Percentiles rank a stretch among this genome's conserved stretches.
Evolutionary conservation across 2,797 vertebrate genomes (phyloP).

Genomic region (Tadarida brasiliensis): DNA sequence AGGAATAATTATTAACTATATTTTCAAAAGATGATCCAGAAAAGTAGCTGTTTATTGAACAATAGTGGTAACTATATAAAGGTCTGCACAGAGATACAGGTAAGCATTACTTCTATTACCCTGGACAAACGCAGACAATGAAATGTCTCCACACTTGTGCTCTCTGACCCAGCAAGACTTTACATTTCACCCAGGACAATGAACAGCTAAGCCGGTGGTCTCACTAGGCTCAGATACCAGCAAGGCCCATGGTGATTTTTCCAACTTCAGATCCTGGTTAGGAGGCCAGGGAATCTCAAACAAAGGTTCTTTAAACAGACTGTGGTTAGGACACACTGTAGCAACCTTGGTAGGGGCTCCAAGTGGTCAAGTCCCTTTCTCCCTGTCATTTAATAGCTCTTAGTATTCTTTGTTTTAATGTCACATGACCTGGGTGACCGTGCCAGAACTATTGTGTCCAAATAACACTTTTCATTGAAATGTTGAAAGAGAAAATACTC

Average conservation of each 20-base stretch:
- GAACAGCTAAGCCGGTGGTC: not conserved
- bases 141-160: not conserved
- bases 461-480: conserved; percentile 4
- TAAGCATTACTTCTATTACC: not conserved
- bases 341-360: not conserved
- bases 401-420: not conserved
- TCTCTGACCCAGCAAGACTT: not conserved
- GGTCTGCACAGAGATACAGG: not conserved
- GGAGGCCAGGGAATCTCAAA: not conserved
- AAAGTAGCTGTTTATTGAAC: not conserved
- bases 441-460: not conserved
- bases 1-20: not conserved
- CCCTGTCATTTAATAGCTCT: not conserved
- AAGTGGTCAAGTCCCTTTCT: not conserved
- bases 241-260: not conserved
- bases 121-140: not conserved
- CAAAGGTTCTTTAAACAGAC: not conserved
- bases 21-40: not conserved
- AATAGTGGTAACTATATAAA: not conserved
- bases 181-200: too few relatives aligned
- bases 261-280: not conserved
- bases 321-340: not conserved
- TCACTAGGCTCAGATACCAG: not conserved
- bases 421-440: not conserved
- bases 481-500: not conserved